Percentiles rank a stretch among this genome's conserved stretches.
Conservation (phyloP, 2,888 invertebrate genomes). For the Pristionchus entomophagus region DNA sequence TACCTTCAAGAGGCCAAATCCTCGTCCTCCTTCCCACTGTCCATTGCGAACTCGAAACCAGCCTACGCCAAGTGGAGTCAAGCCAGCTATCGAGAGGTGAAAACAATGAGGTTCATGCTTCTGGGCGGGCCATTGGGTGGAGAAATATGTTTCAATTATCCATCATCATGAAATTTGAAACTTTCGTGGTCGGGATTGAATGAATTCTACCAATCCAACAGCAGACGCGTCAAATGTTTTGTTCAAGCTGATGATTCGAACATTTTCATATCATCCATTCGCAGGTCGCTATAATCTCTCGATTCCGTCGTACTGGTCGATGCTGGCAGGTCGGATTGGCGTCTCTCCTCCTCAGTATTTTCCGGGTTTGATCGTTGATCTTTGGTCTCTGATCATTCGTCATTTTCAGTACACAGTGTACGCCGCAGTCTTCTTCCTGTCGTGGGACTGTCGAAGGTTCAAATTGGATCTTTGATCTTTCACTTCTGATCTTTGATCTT, state of each 20-base stretch:
- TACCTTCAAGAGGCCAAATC: slow-evolving; percentile 25
- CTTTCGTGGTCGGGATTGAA: no score
- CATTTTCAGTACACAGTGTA: neutral
- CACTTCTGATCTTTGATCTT: slow-evolving; percentile 19
- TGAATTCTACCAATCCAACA: no score
- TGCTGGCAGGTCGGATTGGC: neutral
- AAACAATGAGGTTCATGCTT: no score
- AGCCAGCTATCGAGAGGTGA: neutral
- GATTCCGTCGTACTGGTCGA: neutral
- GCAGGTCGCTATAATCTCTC: neutral
- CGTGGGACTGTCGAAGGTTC: slow-evolving; percentile 10
- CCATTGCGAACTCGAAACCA: neutral
- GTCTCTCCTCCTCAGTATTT: neutral
- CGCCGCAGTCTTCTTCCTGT: neutral
- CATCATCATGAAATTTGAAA: no score
- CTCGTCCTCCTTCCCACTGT: neutral
- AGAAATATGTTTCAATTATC: no score
- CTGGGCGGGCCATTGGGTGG: no score
- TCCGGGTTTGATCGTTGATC: slow-evolving; percentile 7
- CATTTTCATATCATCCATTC: no score
- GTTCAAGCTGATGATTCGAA: no score
- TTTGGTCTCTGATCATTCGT: neutral
- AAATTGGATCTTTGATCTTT: neutral
- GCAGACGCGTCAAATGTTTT: no score
- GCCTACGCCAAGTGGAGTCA: slow-evolving; percentile 16